Conservation (phyloP, 2,888 invertebrate species). For the Caenorhabditis afra region DNA sequence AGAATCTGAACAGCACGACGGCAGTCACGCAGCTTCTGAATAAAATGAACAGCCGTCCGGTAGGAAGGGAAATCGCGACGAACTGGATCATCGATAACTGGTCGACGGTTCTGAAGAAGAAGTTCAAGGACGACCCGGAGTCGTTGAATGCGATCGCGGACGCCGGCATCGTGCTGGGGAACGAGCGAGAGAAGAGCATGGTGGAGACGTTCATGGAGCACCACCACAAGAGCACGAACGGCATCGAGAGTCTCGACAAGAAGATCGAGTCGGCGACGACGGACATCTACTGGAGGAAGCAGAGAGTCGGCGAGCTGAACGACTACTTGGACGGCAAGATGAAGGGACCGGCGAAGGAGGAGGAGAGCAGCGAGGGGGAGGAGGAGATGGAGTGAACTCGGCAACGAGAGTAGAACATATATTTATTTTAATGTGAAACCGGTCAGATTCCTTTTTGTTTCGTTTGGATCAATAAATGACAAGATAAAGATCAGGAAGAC, state of each 20-base stretch:
- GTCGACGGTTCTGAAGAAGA: slow-evolving; percentile 55
- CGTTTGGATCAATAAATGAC: slow-evolving; percentile 2
- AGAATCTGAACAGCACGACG: slow-evolving; percentile 35
- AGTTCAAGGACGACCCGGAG: slow-evolving; percentile 49
- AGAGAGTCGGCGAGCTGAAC: slow-evolving; percentile 27
- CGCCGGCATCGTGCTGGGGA: slow-evolving; percentile 46
- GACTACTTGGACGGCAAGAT: slow-evolving; percentile 60
- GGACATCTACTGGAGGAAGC: slow-evolving; percentile 58
- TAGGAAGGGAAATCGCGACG: slow-evolving; percentile 61
- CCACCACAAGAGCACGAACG: slow-evolving; percentile 54
- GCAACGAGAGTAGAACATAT: not conserved
- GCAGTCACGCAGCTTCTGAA: slow-evolving; percentile 25
- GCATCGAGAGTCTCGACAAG: slow-evolving; percentile 36
- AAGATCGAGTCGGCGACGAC: slow-evolving; percentile 59
- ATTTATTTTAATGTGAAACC: too few species aligned
- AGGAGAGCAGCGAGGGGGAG: slow-evolving; percentile 47
- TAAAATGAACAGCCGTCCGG: slow-evolving; percentile 55
- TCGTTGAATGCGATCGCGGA: slow-evolving; percentile 43
- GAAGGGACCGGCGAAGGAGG: slow-evolving; percentile 52
- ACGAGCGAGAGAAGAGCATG: slow-evolving; percentile 54
- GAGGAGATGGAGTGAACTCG: not conserved
- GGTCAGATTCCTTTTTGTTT: not conserved
- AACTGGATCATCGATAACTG: slow-evolving; percentile 68
- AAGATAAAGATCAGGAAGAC: too few species aligned
- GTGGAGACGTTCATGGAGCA: slow-evolving; percentile 55